Conservation (phyloP, 1,140 invertebrate species). For the Portunus trituberculatus region DNA sequence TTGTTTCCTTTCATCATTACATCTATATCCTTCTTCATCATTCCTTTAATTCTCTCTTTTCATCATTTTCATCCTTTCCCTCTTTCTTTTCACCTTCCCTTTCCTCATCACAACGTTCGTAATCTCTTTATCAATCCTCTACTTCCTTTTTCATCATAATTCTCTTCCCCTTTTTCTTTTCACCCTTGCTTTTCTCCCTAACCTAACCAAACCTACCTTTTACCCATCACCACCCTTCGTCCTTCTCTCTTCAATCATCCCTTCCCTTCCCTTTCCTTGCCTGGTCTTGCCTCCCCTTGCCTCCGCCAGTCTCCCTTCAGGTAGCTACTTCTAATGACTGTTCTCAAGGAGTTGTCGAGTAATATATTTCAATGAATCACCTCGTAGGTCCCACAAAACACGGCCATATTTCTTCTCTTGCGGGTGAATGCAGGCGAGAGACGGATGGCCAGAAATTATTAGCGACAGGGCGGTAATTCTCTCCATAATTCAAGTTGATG, state of each 20-base stretch:
- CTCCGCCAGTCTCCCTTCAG: neutral
- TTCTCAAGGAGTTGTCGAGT: slow-evolving; percentile 7
- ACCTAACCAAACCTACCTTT: neutral
- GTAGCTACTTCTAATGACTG: neutral
- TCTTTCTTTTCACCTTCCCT: neutral
- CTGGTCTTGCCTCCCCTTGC: neutral
- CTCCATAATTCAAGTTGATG: slow-evolving; percentile 48
- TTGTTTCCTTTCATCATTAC: no score
- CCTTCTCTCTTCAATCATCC: neutral
- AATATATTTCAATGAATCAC: slow-evolving; percentile 39
- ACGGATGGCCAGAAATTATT: slow-evolving; percentile 55
- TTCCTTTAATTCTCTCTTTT: neutral
- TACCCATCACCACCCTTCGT: neutral
- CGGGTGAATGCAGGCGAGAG: slow-evolving; percentile 44
- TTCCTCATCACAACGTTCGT: no score
- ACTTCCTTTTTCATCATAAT: neutral
- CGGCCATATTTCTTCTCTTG: slow-evolving; percentile 30
- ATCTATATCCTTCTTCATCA: no score
- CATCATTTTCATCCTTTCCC: neutral
- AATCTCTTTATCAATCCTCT: no score
- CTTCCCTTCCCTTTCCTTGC: neutral
- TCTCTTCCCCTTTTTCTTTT: neutral
- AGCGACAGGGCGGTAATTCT: slow-evolving; percentile 46
- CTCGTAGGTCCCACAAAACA: slow-evolving; percentile 36
- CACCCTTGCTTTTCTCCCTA: neutral